Evolutionary conservation across 2,797 vertebrate species (phyloP), one percentile per base, ranked within the genome.

Genomic region (Cynodonichthys magdalenae): DNA sequence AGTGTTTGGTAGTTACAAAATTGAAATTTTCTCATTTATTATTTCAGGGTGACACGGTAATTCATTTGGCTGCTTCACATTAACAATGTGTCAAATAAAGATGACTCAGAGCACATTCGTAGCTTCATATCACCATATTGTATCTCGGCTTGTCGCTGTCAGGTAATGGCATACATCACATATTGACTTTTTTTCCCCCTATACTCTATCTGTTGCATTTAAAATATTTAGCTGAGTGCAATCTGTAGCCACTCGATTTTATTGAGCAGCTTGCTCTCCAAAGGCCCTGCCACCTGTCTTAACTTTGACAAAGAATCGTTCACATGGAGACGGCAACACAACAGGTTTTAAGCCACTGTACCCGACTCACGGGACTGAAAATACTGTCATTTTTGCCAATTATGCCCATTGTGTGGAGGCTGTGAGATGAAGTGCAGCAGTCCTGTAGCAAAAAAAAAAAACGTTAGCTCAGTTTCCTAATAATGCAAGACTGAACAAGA

Each of bases 71-170:
- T 59, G 49, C 48, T 77, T 82, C 76, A 79, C 65, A 79, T 84
- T 85, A 84, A 54, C 53, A 45, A 61, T 49, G 77, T 80, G 53
- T 78, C 79, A 80, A 88, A 86, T 81, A 71, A 84, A 82, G 66
- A 57, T 74, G 78, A 85, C 75, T 70, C 44, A 24, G 58, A 71
- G 61, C 50, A 59, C 53, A 70, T 79, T 82, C 77, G 68, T 66
- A 73, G 66, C 65, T 62, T 84, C 66, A 64, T 67, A 58, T 79
- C 58, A 48, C 53, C 76, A 55, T 67, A 66, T 77, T 75, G 31
- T 67, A 56, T 70, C 68, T 7, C 27, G 20, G 31, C 74, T 68
- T 80, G 76, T 82, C 71, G 74, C 58, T 53, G n/a, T 69, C 48
- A 67, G 36, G 63, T 63, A 77, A 68, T 55, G 53, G 46, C 48